A percentile compares a stretch with the other conserved stretches of the same genome.
Conservation (phyloP, 2,888 invertebrate genomes). For the Thymelicus sylvestris region DNA sequence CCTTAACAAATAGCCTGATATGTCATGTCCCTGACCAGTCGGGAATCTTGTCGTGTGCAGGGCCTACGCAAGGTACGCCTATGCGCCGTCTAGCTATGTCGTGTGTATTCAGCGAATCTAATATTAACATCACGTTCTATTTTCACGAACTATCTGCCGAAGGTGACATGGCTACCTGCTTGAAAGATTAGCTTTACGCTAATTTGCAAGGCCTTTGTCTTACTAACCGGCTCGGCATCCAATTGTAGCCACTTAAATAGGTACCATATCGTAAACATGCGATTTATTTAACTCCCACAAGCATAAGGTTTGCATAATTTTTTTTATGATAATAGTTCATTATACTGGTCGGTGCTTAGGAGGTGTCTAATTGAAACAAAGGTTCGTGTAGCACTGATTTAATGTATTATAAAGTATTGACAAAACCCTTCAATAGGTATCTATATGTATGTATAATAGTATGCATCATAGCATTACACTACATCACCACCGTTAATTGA, state of each 20-base stretch:
- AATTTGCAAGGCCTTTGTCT: slow-evolving; percentile 12
- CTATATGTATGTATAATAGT: too few relatives aligned
- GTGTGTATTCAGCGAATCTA: slow-evolving; percentile 42
- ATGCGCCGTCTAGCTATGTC: slow-evolving; percentile 9
- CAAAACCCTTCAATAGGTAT: too few relatives aligned
- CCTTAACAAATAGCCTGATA: background rate
- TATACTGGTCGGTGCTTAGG: too few relatives aligned
- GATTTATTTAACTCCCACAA: background rate
- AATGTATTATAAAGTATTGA: too few relatives aligned
- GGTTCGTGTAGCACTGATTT: too few relatives aligned
- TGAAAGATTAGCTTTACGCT: slow-evolving; percentile 7
- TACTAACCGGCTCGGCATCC: background rate
- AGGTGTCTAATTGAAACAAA: too few relatives aligned
- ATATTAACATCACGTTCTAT: slow-evolving; percentile 63
- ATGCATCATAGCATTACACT: too few relatives aligned
- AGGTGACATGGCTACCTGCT: slow-evolving; percentile 57
- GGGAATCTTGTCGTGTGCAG: background rate
- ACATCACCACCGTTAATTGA: too few relatives aligned
- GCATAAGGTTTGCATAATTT: too few relatives aligned
- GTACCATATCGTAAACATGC: background rate
- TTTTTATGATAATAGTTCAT: too few relatives aligned
- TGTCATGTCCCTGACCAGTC: background rate
- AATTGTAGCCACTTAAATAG: background rate
- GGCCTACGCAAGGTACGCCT: slow-evolving; percentile 4
- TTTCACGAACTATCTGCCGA: slow-evolving; percentile 50